Evolutionary conservation across 2,113 vertebrate species (phyloP), one percentile per base, ranked within the genome.

Genomic region (Catharus bicknelli): DNA sequence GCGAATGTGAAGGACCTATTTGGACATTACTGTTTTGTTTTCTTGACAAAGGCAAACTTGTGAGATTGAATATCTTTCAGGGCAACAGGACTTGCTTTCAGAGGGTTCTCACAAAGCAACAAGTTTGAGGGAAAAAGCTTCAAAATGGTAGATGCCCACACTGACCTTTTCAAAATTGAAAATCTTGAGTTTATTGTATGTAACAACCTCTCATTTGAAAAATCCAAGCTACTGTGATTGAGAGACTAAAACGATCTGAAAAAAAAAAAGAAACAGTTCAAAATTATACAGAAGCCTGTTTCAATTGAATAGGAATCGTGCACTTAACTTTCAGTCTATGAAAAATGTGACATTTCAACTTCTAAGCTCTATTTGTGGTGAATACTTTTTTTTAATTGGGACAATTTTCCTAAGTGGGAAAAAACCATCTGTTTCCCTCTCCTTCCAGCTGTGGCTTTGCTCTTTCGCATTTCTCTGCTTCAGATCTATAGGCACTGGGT

Each of bases 301-400:
- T 93, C 83, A 74, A 11, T 21, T 92, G 76, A 95, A 78, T 86
- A 90, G 48, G 80, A 94, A 94, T 75, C 29, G 8, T 34, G 20
- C 63, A 89, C 93, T 96, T 88, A 91, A 90, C 58, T 90, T 82
- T 63, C 62, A 59, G 17, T 32, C 50, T 58, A 34, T 73, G 84
- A 91, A 79, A 95, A 91, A 82, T 75, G 54, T 91, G 90, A 91
- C 93, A 87, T 95, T 95, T 95, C 58, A 89, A 89, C 77, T 95
- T 91, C 87, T 91, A 82, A 87, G 29, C n/a, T 66, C 30, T 79
- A 91, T 90, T 95, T 95, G 82, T 89, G 45, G 61, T 84, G 84
- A 92, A 87, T 87, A 90, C 68, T 84, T 95, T 83, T 70, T 79
- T 92, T 89, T 92, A 92, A 94, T 87, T 84, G 74, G 78, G 77